Evolutionary conservation across 2,888 invertebrate species (phyloP).

Genomic region (Neria commutata): DNA sequence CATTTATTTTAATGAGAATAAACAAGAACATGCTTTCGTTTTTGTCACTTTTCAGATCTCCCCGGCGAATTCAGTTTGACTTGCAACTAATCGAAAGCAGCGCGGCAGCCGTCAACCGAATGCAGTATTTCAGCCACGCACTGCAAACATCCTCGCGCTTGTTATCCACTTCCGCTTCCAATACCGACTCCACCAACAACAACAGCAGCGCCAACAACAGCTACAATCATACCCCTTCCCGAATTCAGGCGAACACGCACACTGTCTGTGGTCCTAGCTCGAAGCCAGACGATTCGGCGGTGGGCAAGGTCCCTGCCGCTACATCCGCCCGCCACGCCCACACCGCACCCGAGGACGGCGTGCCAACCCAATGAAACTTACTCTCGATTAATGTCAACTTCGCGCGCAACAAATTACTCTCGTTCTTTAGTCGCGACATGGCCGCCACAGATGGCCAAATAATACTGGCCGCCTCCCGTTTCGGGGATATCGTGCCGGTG

Average conservation of each 20-base stretch:
- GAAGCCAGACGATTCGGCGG: background rate
- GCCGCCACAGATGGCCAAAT: conserved; percentile 91
- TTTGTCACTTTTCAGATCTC: too few relatives aligned
- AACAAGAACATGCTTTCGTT: too few relatives aligned
- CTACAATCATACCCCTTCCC: conserved; percentile 31
- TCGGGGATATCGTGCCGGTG: conserved; percentile 62
- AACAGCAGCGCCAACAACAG: conserved; percentile 30
- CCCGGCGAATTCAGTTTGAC: too few relatives aligned
- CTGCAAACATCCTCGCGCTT: conserved; percentile 58
- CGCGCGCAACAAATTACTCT: conserved; percentile 61
- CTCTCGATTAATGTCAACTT: conserved; percentile 61
- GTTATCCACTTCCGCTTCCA: conserved; percentile 39
- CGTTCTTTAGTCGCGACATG: conserved; percentile 67
- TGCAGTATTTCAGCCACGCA: conserved; percentile 59
- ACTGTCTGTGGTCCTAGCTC: conserved; percentile 3
- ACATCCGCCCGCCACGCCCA: background rate
- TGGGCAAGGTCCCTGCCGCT: background rate
- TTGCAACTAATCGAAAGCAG: too few relatives aligned
- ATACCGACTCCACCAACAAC: conserved; percentile 27
- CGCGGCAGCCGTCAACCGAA: conserved; percentile 45
- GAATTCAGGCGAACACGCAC: conserved; percentile 43
- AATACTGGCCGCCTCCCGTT: conserved; percentile 78
- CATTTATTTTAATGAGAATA: too few relatives aligned
- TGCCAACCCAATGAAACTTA: conserved; percentile 59
- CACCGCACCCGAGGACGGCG: conserved; percentile 8